Conservation (phyloP, 2,113 vertebrate genomes). For the Anarhynchus alexandrinus region DNA sequence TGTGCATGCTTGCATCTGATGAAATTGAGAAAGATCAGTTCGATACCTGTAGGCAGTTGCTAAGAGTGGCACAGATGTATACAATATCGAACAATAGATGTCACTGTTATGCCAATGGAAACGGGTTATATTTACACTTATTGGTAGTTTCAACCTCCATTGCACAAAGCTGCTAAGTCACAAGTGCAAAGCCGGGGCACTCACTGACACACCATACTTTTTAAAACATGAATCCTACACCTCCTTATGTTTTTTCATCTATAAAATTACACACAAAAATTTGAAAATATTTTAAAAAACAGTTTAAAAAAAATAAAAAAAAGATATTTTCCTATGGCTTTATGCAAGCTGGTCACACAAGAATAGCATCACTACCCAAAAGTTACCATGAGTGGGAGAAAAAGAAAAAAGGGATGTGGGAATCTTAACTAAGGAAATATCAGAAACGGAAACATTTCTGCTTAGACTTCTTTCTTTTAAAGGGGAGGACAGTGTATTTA, state of each 20-base stretch:
- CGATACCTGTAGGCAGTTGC: background rate
- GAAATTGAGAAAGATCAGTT: background rate
- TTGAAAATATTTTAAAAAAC: background rate
- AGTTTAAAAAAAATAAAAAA: background rate
- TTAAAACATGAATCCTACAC: background rate
- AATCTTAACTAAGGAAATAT: background rate
- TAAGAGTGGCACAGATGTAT: slow-evolving; percentile 25
- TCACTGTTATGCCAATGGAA: slow-evolving; percentile 73
- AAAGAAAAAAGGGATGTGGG: background rate
- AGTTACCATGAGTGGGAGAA: background rate
- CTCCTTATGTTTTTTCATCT: background rate
- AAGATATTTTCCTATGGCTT: background rate
- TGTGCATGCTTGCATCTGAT: background rate
- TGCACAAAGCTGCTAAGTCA: slow-evolving; percentile 27
- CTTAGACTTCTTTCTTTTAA: background rate
- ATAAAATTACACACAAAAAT: background rate
- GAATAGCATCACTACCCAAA: background rate
- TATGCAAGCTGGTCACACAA: background rate
- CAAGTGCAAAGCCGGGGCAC: background rate
- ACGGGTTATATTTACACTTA: slow-evolving; percentile 47
- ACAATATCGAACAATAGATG: slow-evolving; percentile 70
- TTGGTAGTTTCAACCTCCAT: slow-evolving; percentile 35
- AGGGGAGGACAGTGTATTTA: background rate
- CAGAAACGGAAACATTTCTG: background rate
- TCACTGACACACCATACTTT: background rate